A percentile compares a stretch with the other conserved stretches of the same genome.
Conservation (phyloP, 2,113 vertebrate species). For the Barnardius zonarius region DNA sequence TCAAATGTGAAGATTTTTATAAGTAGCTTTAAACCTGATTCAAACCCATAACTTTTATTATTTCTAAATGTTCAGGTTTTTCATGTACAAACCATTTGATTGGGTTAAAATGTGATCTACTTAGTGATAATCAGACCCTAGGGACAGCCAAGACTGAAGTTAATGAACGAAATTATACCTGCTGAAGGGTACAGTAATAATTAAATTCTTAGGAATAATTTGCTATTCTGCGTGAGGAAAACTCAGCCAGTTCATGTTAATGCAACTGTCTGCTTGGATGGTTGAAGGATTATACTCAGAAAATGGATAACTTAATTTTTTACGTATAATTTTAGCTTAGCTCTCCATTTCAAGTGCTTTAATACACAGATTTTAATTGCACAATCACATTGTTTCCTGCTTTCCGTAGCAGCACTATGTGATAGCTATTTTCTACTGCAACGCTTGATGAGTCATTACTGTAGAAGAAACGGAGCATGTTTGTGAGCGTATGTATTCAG, state of each 20-base stretch:
- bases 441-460: constrained; percentile 18
- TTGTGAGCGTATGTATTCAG: neutral
- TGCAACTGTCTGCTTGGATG: neutral
- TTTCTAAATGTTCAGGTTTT: neutral
- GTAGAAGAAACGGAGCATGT: neutral
- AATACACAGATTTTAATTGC: neutral
- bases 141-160: neutral
- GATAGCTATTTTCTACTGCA: constrained; percentile 46
- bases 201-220: neutral
- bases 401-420: neutral
- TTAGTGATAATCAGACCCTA: neutral
- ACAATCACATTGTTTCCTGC: constrained; percentile 19
- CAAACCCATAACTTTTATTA: neutral
- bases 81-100: neutral
- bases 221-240: neutral
- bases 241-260: neutral
- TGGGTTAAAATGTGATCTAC: neutral
- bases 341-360: neutral
- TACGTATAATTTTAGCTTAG: neutral
- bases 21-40: neutral
- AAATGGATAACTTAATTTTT: neutral
- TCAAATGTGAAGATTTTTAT: neutral
- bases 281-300: neutral
- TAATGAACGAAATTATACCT: neutral
- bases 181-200: neutral